A percentile compares a stretch with the other conserved stretches of the same genome.
Conservation (phyloP, 1,140 invertebrate species). For the Asbolus verrucosus region DNA sequence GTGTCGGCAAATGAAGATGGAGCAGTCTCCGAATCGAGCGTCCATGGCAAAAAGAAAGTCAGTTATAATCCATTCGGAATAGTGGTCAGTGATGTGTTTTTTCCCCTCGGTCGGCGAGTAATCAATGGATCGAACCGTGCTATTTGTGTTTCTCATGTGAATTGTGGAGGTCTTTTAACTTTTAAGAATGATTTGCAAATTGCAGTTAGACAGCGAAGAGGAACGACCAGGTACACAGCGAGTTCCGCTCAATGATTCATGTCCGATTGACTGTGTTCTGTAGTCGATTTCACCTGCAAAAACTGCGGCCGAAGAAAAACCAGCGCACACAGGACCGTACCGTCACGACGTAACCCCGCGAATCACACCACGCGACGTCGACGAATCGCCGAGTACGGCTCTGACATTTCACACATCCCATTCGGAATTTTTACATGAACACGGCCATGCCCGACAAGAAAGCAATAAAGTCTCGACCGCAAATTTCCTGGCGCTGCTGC, state of each 20-base stretch:
- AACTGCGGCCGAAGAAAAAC: slow-evolving; percentile 25
- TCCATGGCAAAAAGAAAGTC: slow-evolving; percentile 14
- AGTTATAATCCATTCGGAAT: slow-evolving; percentile 26
- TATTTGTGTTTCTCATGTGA: slow-evolving; percentile 38
- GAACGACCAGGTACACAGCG: slow-evolving; percentile 42
- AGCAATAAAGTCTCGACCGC: slow-evolving; percentile 52
- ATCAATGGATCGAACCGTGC: slow-evolving; percentile 33
- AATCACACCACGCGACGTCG: no score
- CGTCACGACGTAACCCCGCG: no score
- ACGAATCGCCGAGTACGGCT: no score
- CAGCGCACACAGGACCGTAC: slow-evolving; percentile 12
- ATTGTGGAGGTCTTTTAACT: slow-evolving; percentile 36
- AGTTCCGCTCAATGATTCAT: slow-evolving; percentile 46
- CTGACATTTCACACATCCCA: slow-evolving; percentile 34
- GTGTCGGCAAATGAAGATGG: no score
- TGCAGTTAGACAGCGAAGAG: slow-evolving; percentile 46
- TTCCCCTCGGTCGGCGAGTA: slow-evolving; percentile 13
- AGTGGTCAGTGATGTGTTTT: slow-evolving; percentile 33
- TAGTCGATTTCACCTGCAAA: slow-evolving; percentile 45
- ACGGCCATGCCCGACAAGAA: slow-evolving; percentile 41
- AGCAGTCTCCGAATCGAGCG: no score
- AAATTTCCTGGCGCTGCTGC: slow-evolving; percentile 52
- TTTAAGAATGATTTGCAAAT: slow-evolving; percentile 45
- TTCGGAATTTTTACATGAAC: slow-evolving; percentile 38
- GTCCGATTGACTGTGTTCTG: slow-evolving; percentile 41